Conservation (phyloP, 37 sponge, comb jelly and placozoan species). For the Halisarca cf. caerulea region DNA sequence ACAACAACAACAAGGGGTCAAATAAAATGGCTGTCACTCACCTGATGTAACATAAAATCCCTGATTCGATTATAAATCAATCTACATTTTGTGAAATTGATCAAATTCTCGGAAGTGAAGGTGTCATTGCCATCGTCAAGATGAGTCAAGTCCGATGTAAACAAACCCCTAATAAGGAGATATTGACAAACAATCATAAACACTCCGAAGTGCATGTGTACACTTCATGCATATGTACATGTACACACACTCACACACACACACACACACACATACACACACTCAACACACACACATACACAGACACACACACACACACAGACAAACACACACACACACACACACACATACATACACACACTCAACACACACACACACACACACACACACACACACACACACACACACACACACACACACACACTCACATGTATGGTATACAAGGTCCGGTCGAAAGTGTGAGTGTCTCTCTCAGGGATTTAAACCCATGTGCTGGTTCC, state of each 20-base stretch:
- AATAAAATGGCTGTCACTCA: constrained; percentile 28
- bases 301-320: no score
- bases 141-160: constrained; percentile 93
- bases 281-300: no score
- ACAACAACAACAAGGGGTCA: no score
- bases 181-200: no score
- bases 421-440: constrained; percentile 53
- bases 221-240: background rate
- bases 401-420: constrained; percentile 19
- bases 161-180: constrained; percentile 68
- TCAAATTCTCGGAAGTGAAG: constrained; percentile 72
- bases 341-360: background rate
- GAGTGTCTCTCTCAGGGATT: constrained; percentile 73
- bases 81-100: constrained; percentile 94
- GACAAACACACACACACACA: background rate
- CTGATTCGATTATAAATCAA: constrained; percentile 87
- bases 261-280: background rate
- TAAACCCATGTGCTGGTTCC: constrained; percentile 77
- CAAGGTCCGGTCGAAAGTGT: constrained; percentile 74
- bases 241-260: background rate
- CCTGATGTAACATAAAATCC: constrained; percentile 84
- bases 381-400: background rate
- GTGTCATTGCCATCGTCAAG: constrained; percentile 87
- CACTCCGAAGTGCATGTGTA: no score
- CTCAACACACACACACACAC: background rate